Evolutionary conservation across 1,140 invertebrate species (phyloP), one percentile per base, ranked within the genome.

Genomic region (Diorhabda carinulata): DNA sequence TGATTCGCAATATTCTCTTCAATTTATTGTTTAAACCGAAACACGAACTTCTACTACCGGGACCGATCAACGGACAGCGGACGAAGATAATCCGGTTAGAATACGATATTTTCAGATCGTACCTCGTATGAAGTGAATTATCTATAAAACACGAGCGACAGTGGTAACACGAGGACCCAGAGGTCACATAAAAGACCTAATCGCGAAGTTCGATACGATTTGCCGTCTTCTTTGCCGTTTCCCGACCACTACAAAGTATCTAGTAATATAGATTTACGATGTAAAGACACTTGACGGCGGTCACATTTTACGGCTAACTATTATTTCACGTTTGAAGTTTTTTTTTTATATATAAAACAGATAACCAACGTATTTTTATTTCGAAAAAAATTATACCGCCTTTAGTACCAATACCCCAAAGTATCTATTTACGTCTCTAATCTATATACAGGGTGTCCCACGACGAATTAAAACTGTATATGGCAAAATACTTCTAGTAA

Each of bases 141-240:
- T 8, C 47, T 8, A 4, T 52, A 52, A 52, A 52, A 52, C n/a
- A 52, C 25, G 47, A 52, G 47, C n/a, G 47, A 3, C 47, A 25
- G 25, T 25, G 47, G 47, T 52, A 52, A 52, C 47, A n/a, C 47
- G 47, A 52, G 47, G 47, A 52, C 47, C 47, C 47, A 52, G 3
- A 52, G 47, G 47, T 52, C 47, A 52, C 47, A 52, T 52, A 52
- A 52, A 52, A 52, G 47, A 52, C 47, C 47, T 52, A 52, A 52
- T 52, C 47, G 47, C 47, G 6, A n/a, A 52, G 6, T 52, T 52
- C 47, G 47, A 52, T 52, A 8, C 47, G 47, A 52, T 52, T 25
- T 52, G 47, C 47, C 47, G 47, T 52, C n/a, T 52, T 52, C 47
- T 52, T 52, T 52, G 47, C 47, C 47, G 2, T 8, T n/a, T 52